phyloP scores from a whole-genome alignment of 2,797 vertebrate species.

The Crenichthys baileyi region DNA sequence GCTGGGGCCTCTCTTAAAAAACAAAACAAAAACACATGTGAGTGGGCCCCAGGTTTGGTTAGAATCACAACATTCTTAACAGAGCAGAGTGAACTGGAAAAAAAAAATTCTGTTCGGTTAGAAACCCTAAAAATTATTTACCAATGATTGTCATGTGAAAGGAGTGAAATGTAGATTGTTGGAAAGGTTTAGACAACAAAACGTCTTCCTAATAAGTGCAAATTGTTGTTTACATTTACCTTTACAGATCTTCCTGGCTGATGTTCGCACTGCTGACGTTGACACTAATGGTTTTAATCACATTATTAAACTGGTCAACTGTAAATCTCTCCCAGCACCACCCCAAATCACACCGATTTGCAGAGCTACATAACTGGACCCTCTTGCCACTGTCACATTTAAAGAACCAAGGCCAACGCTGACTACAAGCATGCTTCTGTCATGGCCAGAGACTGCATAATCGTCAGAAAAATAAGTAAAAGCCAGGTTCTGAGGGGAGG shows the following conservation, averaged over 20 bases:
- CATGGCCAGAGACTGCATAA: conserved; percentile 58
- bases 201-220: conserved; percentile 50
- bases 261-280: conserved; percentile 48
- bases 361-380: conserved; percentile 41
- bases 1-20: conserved; percentile 67
- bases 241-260: conserved; percentile 16
- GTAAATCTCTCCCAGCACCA: conserved; percentile 43
- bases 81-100: conserved; percentile 58
- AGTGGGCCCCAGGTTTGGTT: conserved; percentile 71
- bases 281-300: conserved; percentile 72
- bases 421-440: conserved; percentile 58
- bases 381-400: conserved; percentile 41
- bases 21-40: conserved; percentile 68
- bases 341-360: conserved; percentile 4
- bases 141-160: conserved; percentile 54
- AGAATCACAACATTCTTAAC: conserved; percentile 55
- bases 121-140: conserved; percentile 14
- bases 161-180: conserved; percentile 37
- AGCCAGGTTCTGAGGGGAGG: conserved; percentile 42
- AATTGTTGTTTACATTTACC: conserved; percentile 23
- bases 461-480: conserved; percentile 57
- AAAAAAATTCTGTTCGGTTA: conserved; percentile 21
- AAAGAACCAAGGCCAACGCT: conserved; percentile 52
- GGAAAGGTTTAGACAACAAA: conserved; percentile 37
- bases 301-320: conserved; percentile 71